phyloP scores from a whole-genome alignment of 2,888 invertebrate species.

The Sarcophaga rosellei region DNA sequence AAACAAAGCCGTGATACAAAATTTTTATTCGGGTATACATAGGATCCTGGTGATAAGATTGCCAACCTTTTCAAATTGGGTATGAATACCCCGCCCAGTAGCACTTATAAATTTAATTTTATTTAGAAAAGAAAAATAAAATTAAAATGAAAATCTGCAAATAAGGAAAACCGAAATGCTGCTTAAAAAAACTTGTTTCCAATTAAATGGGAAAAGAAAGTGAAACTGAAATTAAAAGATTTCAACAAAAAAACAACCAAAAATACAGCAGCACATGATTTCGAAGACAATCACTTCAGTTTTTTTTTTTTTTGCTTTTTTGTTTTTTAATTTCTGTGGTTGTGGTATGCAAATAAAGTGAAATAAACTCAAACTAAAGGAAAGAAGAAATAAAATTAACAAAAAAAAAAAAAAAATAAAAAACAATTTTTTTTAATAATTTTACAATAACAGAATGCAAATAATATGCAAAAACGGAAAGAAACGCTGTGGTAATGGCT shows the following conservation, averaged over 20 bases:
- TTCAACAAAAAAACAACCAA: constrained; percentile 8
- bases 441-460: constrained; percentile 33
- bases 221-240: constrained; percentile 53
- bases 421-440: constrained; percentile 12
- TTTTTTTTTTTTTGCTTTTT: too few species aligned
- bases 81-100: too few species aligned
- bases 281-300: constrained; percentile 23
- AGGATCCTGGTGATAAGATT: too few species aligned
- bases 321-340: too few species aligned
- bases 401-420: not conserved
- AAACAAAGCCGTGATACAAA: too few species aligned
- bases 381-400: not conserved
- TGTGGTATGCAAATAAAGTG: constrained; percentile 39
- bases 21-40: too few species aligned
- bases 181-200: constrained; percentile 59
- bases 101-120: too few species aligned
- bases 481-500: not conserved
- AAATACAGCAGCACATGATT: constrained; percentile 13
- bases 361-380: constrained; percentile 16
- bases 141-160: not conserved
- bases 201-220: constrained; percentile 64
- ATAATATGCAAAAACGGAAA: constrained; percentile 23
- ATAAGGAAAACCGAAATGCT: not conserved
- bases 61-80: too few species aligned
- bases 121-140: not conserved